Percentiles rank a stretch among this genome's conserved stretches.
These are phyloP conservation scores for Leptinotarsa texana DNA, from an alignment of 1,140 invertebrate genomes.

Conservation along the genomic window DNA sequence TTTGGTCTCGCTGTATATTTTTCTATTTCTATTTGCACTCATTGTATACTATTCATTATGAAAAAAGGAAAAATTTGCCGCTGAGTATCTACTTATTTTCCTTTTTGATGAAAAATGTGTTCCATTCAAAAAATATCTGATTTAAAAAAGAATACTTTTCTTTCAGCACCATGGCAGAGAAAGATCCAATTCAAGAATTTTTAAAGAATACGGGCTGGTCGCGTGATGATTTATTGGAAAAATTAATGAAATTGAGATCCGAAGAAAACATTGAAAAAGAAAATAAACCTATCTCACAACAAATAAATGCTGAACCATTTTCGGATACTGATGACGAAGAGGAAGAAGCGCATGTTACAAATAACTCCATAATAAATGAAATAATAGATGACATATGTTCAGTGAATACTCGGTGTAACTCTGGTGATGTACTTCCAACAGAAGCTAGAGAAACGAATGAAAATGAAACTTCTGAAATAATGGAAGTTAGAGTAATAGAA, in stretches of 20 bases:
- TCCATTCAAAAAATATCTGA: too few species aligned
- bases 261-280: neutral
- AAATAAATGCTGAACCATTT: conserved; percentile 12
- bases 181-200: conserved; percentile 19
- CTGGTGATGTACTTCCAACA: neutral
- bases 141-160: neutral
- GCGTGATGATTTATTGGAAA: conserved; percentile 20
- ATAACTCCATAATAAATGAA: conserved; percentile 16
- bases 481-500: conserved; percentile 32
- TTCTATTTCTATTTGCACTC: too few species aligned
- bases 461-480: conserved; percentile 25
- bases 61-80: too few species aligned
- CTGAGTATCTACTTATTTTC: too few species aligned
- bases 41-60: too few species aligned
- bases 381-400: conserved; percentile 19
- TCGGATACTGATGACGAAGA: conserved; percentile 20
- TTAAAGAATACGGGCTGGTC: conserved; percentile 23
- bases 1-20: too few species aligned
- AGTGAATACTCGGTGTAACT: neutral
- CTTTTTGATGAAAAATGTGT: too few species aligned
- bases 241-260: conserved; percentile 13
- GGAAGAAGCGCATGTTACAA: conserved; percentile 6
- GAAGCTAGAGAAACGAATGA: neutral
- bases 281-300: neutral
- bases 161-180: conserved; percentile 11